Percentiles rank a stretch among this genome's conserved stretches.
Evolutionary conservation across 1,140 invertebrate genomes (phyloP).

Genomic region (Saccostrea cuccullata): DNA sequence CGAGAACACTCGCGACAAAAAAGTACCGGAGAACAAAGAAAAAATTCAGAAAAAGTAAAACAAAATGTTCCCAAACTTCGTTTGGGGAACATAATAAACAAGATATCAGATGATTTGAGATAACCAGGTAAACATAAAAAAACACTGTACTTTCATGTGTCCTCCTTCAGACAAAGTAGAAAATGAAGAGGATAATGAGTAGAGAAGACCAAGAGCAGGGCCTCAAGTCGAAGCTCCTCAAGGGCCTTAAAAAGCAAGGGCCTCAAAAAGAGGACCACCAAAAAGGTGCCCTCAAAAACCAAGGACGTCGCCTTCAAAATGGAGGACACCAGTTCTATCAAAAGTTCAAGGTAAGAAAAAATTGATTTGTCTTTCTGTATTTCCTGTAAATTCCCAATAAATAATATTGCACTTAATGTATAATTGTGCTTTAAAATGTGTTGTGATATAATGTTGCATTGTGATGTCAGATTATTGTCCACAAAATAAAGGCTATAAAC

Average conservation of each 20-base stretch:
- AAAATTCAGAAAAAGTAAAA: no score
- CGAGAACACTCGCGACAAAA: no score
- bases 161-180: constrained; percentile 64
- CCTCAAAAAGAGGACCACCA: constrained; percentile 38
- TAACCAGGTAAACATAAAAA: no score
- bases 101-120: no score
- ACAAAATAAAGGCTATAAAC: no score
- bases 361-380: constrained; percentile 31
- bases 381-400: not conserved
- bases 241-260: constrained; percentile 60
- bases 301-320: constrained; percentile 65
- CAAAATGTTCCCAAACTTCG: no score
- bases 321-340: constrained; percentile 42
- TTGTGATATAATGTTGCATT: not conserved
- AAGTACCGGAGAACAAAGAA: no score
- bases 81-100: no score
- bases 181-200: constrained; percentile 47
- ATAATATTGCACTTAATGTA: not conserved
- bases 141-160: no score
- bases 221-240: constrained; percentile 67
- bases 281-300: constrained; percentile 53
- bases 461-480: not conserved
- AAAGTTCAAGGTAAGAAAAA: constrained; percentile 36
- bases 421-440: not conserved
- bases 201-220: constrained; percentile 62